These are phyloP conservation scores for Sialia sialis DNA, from an alignment of 2,113 vertebrate species.

Conservation along the genomic window DNA sequence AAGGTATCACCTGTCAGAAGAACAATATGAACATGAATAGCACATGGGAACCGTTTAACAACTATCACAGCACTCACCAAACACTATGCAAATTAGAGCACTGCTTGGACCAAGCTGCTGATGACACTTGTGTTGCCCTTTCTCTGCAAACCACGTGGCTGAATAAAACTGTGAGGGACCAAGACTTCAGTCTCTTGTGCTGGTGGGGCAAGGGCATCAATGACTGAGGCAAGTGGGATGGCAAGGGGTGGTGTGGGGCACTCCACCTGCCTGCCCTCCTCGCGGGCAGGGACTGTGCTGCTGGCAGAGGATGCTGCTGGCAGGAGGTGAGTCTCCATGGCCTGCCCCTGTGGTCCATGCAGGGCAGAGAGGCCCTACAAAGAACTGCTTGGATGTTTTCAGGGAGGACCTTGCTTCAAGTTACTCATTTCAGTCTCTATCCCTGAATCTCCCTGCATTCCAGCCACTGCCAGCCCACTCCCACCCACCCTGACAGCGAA, in stretches of 20 bases:
- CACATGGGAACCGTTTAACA: slow-evolving; percentile 11
- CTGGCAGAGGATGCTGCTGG: background rate
- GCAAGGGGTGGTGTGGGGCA: background rate
- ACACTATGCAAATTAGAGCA: background rate
- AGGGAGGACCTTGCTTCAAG: accelerated
- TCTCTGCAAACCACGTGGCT: background rate
- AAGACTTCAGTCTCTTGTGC: background rate
- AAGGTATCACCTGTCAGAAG: background rate
- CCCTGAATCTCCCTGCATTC: background rate
- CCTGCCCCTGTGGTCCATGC: background rate
- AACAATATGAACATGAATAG: background rate
- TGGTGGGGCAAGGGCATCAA: background rate
- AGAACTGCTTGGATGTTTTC: background rate
- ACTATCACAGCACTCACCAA: background rate
- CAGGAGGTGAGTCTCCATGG: background rate
- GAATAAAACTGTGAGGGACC: background rate
- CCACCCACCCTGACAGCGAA: accelerated
- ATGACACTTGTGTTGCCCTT: background rate
- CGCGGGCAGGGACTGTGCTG: background rate
- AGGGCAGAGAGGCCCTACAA: background rate
- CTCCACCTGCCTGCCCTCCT: background rate
- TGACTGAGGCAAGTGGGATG: background rate
- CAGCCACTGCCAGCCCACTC: background rate
- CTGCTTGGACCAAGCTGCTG: background rate
- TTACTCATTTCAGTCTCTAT: background rate